Evolutionary conservation across 2,888 invertebrate species (phyloP).

Genomic region (Gymnocheta viridis): DNA sequence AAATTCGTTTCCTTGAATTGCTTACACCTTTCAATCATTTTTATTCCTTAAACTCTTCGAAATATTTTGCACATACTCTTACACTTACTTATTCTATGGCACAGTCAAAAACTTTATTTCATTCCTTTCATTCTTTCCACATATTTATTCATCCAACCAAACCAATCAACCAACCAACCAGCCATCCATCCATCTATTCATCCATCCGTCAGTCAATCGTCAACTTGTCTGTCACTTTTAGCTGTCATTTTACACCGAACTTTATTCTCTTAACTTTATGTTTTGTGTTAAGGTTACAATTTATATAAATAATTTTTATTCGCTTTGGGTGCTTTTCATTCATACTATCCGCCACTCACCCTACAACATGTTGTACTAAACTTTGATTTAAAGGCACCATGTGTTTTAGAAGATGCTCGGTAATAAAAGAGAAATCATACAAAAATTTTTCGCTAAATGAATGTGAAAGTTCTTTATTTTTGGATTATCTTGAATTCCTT

Average conservation of each 20-base stretch:
- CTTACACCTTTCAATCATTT: constrained; percentile 78
- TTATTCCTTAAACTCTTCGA: constrained; percentile 65
- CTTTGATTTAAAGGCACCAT: constrained; percentile 28
- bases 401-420: constrained; percentile 40
- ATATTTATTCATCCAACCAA: constrained; percentile 51
- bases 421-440: neutral
- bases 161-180: constrained; percentile 40
- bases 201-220: constrained; percentile 66
- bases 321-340: constrained; percentile 58
- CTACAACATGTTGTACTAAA: constrained; percentile 7
- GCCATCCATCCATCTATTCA: constrained; percentile 46
- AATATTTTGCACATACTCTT: constrained; percentile 56
- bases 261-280: constrained; percentile 67
- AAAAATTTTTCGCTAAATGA: neutral
- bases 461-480: neutral
- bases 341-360: constrained; percentile 3
- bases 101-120: constrained; percentile 28
- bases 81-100: constrained; percentile 15
- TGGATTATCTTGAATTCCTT: neutral
- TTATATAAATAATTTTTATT: constrained; percentile 52
- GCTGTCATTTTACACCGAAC: constrained; percentile 68
- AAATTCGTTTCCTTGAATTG: constrained; percentile 72
- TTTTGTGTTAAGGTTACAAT: constrained; percentile 68
- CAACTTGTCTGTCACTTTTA: constrained; percentile 69
- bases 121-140: constrained; percentile 51